Base-by-base conservation (phyloP, 2,113 vertebrate species). In the Octodon degus region DNA sequence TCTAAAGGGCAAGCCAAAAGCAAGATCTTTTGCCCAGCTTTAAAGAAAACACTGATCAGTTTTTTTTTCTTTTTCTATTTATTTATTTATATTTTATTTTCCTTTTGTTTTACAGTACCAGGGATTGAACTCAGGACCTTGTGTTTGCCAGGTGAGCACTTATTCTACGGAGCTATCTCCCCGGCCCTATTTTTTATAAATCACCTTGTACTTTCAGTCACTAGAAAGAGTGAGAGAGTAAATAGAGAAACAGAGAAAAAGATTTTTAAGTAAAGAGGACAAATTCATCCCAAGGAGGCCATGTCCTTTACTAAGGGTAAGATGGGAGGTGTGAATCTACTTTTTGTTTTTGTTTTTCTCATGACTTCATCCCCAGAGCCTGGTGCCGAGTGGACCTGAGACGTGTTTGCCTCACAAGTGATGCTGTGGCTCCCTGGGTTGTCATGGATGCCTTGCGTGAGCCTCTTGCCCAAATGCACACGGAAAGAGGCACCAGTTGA, bases 371-470 rank as follows among this genome's bases (percentile, higher is more conserved):
- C 34, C 50, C 84, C 37, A 67, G 55, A 84, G 24, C 65, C 87
- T 90, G 43, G 82, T 55, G 4, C 34, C 58, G 60, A 37, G 20
- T 47, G 32, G 20, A 50, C 70, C 65, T 86, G 55, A 77, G 76
- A 94, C 67, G 79, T 77, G 67, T 90, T 63, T 34, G 32, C 62
- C 37, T 43, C 53, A 68, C 77, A 53, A 55, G 47, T 20, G 27
- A 68, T 19, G 40, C 60, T 47, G 47, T 1, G 0, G 4, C 68
- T 65, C 67, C 72, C n/a, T 74, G 37, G 37, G 34, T 55, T 50
- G 58, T 72, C 80, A 9, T 34, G 47, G 65, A 65, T 27, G 32
- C 32, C 68, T 0, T 0, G 0, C 3, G 0, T 0, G 2, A 27
- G 55, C 40, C 2, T 82, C 27, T 37, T 95, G 72, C 70, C 60